A percentile compares a stretch with the other conserved stretches of the same genome.
Conservation (phyloP, 2,797 vertebrate genomes). For the Lophius americanus region DNA sequence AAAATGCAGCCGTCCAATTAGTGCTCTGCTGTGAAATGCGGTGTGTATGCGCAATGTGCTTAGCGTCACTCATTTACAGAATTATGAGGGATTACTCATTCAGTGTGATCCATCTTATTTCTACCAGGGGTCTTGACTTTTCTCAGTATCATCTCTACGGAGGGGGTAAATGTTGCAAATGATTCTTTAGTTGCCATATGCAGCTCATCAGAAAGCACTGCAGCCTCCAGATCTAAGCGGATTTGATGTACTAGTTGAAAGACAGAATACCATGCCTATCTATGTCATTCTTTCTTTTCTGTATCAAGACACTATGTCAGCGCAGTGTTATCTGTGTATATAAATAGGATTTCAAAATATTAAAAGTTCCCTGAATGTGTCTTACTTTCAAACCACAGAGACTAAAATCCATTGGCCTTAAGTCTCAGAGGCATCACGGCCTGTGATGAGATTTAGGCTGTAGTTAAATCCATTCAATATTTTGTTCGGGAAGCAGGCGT, state of each 20-base stretch:
- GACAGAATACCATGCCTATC: slow-evolving; percentile 63
- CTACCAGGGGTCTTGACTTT: slow-evolving; percentile 80
- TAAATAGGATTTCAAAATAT: slow-evolving; percentile 78
- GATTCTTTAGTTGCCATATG: slow-evolving; percentile 74
- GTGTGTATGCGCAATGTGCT: slow-evolving; percentile 76
- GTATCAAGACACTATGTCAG: slow-evolving; percentile 68
- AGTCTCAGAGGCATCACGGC: slow-evolving; percentile 60
- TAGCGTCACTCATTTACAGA: slow-evolving; percentile 78
- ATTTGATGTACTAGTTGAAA: slow-evolving; percentile 79
- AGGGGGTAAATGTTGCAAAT: slow-evolving; percentile 76
- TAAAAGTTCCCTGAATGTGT: slow-evolving; percentile 72
- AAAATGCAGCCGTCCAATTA: slow-evolving; percentile 84
- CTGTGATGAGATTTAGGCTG: slow-evolving; percentile 55
- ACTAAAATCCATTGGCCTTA: slow-evolving; percentile 61
- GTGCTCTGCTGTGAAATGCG: slow-evolving; percentile 79
- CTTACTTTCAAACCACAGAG: slow-evolving; percentile 61
- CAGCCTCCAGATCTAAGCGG: slow-evolving; percentile 70
- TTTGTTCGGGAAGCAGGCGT: slow-evolving; percentile 60
- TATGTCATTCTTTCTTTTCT: slow-evolving; percentile 70
- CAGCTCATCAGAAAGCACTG: slow-evolving; percentile 60
- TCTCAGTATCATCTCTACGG: slow-evolving; percentile 66
- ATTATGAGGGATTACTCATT: slow-evolving; percentile 83
- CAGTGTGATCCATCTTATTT: slow-evolving; percentile 82
- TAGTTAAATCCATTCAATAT: slow-evolving; percentile 66
- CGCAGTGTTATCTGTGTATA: slow-evolving; percentile 64